Base-by-base conservation (phyloP, 1,140 invertebrate species). In the Saccostrea cuccullata region DNA sequence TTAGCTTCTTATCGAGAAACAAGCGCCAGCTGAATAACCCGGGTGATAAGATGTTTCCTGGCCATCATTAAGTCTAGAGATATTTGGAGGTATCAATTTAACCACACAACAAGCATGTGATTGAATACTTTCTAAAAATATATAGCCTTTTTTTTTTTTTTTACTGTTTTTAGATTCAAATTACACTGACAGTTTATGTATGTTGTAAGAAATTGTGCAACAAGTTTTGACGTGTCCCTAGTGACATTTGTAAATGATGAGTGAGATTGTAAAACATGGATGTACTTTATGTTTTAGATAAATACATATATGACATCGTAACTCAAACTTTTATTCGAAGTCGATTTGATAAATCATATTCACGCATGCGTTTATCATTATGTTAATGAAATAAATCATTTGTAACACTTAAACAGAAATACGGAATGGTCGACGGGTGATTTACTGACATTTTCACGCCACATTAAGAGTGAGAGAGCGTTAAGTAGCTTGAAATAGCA, bases 1-100 rank as follows among this genome's bases (percentile, higher is more conserved):
- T 77, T 77, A 36, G 70, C 70, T 77, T 77, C 70, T 77, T 77
- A 77, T 77, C 70, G 15, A 77, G 70, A 77, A 77, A 77, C 70
- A 77, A 77, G 70, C 23, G 26, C 70, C 70, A 77, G 26, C 23
- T 77, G 26, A 77, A 77, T 77, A 77, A 77, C 13, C 26, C 26
- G 30, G 70, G 70, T 36, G 70, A 77, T 77, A 77, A 77, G 12
- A 30, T 2, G 26, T 11, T 77, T 77, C 70, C 70, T 30, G 13
- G 30, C 23, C 70, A 77, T 77, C 70, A 36, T 77, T 30, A 77
- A 77, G 70, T 30, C 70, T 77, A 77, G 26, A 77, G 70, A 36
- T 36, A 12, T 26, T 77, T 30, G 70, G 4, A 77, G 70, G 70
- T 77, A 77, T 30, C 70, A 30, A 30, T 77, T 23, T 26, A 64